These are phyloP conservation scores for Actinostola sp. DNA, from an alignment of 92 coral and sea anemone species.

Conservation along the genomic window DNA sequence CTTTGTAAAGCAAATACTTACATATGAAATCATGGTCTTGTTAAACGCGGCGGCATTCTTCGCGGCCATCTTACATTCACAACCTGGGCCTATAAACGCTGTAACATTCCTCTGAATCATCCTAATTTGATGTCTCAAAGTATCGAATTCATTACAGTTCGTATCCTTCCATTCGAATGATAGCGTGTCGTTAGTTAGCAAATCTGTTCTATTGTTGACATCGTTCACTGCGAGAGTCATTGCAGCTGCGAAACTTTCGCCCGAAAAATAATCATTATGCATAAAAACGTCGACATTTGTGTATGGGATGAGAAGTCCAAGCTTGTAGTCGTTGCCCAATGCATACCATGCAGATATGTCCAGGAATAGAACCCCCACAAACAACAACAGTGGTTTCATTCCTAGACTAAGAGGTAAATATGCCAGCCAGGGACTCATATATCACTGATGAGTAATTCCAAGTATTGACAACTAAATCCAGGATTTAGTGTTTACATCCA, in stretches of 20 bases:
- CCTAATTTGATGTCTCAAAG: constrained; percentile 54
- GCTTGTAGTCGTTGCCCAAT: constrained; percentile 16
- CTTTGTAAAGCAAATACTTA: constrained; percentile 50
- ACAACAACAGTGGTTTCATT: constrained; percentile 13
- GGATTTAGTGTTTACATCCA: too few relatives aligned
- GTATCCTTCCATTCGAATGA: constrained; percentile 65
- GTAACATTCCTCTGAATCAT: constrained; percentile 59
- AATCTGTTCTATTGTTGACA: constrained; percentile 39
- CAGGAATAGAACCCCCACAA: constrained; percentile 2
- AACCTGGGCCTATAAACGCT: constrained; percentile 70
- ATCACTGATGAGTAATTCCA: too few relatives aligned
- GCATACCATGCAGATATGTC: not conserved
- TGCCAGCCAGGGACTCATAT: not conserved
- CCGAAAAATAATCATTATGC: constrained; percentile 30
- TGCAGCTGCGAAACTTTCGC: constrained; percentile 58
- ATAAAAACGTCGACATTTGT: constrained; percentile 19
- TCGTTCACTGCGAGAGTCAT: constrained; percentile 56
- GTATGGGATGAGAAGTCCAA: constrained; percentile 50
- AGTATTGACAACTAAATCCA: too few relatives aligned
- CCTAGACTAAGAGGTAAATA: constrained; percentile 21
- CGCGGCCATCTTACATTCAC: constrained; percentile 66
- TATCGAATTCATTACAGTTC: constrained; percentile 50
- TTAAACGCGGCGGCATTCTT: constrained; percentile 76
- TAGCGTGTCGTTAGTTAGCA: constrained; percentile 44
- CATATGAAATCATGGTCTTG: constrained; percentile 77